These are phyloP conservation scores for Zaprionus capensis DNA, from an alignment of 1,140 invertebrate species.

Conservation along the genomic window DNA sequence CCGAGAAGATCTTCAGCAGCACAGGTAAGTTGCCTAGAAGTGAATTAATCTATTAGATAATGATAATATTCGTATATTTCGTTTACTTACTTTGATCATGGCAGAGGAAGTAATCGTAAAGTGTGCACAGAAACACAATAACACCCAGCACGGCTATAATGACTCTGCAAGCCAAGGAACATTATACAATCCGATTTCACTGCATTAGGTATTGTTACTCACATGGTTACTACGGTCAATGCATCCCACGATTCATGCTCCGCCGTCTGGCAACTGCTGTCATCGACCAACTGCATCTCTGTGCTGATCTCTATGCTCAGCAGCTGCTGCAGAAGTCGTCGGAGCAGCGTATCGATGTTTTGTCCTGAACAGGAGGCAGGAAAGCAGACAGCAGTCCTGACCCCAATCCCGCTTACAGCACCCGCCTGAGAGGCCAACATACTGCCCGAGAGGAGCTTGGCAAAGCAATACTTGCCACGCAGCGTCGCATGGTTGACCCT, in stretches of 20 bases:
- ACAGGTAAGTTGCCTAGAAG: background rate
- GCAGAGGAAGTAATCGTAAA: conserved; percentile 56
- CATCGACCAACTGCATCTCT: conserved; percentile 6
- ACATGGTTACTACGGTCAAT: conserved; percentile 54
- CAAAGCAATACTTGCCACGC: conserved; percentile 59
- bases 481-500: conserved; percentile 29
- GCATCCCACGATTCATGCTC: conserved; percentile 28
- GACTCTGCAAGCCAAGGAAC: background rate
- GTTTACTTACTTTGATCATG: conserved; percentile 40
- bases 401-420: background rate
- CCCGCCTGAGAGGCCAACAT: background rate
- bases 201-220: conserved; percentile 18
- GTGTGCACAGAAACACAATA: conserved; percentile 30
- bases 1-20: conserved; percentile 53
- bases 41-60: background rate
- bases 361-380: conserved; percentile 43
- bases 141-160: conserved; percentile 31
- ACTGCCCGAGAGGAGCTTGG: conserved; percentile 30
- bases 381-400: conserved; percentile 48
- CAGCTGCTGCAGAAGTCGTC: conserved; percentile 31
- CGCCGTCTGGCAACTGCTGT: conserved; percentile 26
- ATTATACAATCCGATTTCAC: background rate
- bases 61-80: background rate
- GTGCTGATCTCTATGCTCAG: background rate
- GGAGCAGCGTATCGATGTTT: conserved; percentile 40